Evolutionary conservation across 2,797 vertebrate genomes (phyloP).

Genomic region (Ibycter americanus): DNA sequence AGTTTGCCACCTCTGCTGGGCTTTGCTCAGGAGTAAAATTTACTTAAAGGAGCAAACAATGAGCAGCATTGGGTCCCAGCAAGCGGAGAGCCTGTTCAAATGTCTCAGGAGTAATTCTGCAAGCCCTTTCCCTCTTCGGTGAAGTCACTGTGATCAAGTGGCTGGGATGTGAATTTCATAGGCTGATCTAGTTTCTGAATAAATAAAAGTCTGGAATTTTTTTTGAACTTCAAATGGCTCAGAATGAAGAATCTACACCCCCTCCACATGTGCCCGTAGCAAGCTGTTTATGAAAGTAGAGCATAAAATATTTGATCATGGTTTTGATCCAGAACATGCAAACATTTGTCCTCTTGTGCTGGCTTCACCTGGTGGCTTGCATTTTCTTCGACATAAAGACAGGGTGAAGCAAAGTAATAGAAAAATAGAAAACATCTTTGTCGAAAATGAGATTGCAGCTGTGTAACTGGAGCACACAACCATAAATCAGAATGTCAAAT

Average conservation of each 20-base stretch:
- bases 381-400: slow-evolving; percentile 78
- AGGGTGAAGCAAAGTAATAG: slow-evolving; percentile 82
- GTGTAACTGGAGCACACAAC: slow-evolving; percentile 88
- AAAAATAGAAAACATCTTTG: slow-evolving; percentile 85
- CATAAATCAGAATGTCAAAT: slow-evolving; percentile 92
- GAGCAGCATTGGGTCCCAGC: not conserved
- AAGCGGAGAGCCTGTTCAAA: not conserved
- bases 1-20: not conserved
- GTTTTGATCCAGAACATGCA: slow-evolving; percentile 78
- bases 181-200: slow-evolving; percentile 65
- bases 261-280: slow-evolving; percentile 64
- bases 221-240: slow-evolving; percentile 61
- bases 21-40: slow-evolving; percentile 1
- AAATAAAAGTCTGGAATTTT: slow-evolving; percentile 56
- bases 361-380: slow-evolving; percentile 82
- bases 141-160: slow-evolving; percentile 57
- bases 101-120: slow-evolving; percentile 30
- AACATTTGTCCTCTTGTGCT: slow-evolving; percentile 77
- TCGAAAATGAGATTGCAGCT: slow-evolving; percentile 89
- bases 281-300: slow-evolving; percentile 70
- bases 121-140: not conserved
- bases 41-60: not conserved
- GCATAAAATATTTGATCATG: slow-evolving; percentile 72
- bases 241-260: slow-evolving; percentile 63
- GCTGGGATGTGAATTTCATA: slow-evolving; percentile 57